These are phyloP conservation scores for Choristoneura rosaceana DNA, from an alignment of 2,888 invertebrate genomes.

Conservation along the genomic window DNA sequence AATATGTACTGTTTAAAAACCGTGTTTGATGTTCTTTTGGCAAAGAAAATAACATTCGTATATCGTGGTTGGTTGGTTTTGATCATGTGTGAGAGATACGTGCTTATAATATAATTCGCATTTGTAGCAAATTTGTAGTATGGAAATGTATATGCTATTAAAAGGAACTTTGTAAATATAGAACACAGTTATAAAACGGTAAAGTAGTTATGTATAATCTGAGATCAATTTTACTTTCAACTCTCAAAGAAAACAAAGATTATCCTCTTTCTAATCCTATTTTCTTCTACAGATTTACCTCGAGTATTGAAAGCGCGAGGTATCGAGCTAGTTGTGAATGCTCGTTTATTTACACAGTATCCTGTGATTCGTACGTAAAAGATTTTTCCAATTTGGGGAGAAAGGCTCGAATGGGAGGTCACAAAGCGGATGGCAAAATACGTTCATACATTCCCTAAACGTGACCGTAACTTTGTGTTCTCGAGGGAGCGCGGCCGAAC, in stretches of 20 bases:
- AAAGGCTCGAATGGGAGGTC: conserved; percentile 68
- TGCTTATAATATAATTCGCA: too few relatives aligned
- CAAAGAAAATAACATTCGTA: neutral
- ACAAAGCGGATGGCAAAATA: conserved; percentile 73
- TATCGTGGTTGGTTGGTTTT: neutral
- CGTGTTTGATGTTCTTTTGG: neutral
- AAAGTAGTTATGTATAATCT: neutral
- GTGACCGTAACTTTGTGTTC: conserved; percentile 40
- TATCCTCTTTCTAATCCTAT: neutral
- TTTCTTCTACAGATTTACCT: conserved; percentile 9
- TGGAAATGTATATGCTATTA: too few relatives aligned
- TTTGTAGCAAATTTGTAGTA: too few relatives aligned
- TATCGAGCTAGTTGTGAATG: conserved; percentile 8
- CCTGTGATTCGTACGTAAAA: conserved; percentile 63
- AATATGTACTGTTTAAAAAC: neutral
- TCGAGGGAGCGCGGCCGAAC: conserved; percentile 36
- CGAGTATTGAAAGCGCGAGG: neutral
- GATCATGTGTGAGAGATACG: too few relatives aligned
- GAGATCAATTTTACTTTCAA: neutral
- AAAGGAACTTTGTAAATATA: too few relatives aligned
- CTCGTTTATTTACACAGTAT: conserved; percentile 62
- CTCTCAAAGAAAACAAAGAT: neutral
- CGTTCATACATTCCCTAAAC: conserved; percentile 57
- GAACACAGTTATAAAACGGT: too few relatives aligned
- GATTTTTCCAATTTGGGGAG: conserved; percentile 75